Evolutionary conservation across 2,888 invertebrate genomes (phyloP).

Genomic region (Drosophila suboccidentalis): DNA sequence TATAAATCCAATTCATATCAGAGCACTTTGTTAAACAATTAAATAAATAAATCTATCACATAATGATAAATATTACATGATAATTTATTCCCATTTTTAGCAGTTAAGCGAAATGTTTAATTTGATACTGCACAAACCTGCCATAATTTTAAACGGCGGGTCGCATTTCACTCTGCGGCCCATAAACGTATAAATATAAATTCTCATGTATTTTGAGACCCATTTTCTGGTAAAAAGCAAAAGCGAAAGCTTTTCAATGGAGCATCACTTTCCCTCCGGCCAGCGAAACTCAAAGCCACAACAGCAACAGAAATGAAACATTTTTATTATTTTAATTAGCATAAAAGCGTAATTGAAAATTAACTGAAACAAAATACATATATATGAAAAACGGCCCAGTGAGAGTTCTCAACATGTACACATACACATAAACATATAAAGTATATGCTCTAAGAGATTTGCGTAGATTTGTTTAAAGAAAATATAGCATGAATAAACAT

Average conservation of each 20-base stretch:
- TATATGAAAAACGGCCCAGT: conserved; percentile 22
- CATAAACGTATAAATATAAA: conserved; percentile 19
- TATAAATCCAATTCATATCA: neutral
- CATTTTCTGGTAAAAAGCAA: conserved; percentile 32
- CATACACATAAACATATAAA: neutral
- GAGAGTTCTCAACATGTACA: neutral
- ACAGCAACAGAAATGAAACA: conserved; percentile 36
- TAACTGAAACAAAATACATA: conserved; percentile 59
- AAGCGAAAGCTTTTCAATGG: conserved; percentile 39
- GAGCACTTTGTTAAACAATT: neutral
- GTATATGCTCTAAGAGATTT: neutral
- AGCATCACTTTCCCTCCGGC: neutral
- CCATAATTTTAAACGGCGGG: conserved; percentile 24
- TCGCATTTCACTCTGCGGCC: conserved; percentile 7
- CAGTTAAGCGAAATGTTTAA: conserved; percentile 12
- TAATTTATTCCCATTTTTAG: conserved; percentile 1
- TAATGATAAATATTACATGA: conserved; percentile 6
- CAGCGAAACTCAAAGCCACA: conserved; percentile 28
- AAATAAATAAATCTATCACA: neutral
- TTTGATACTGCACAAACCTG: conserved; percentile 9
- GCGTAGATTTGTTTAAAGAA: neutral
- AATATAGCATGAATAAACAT: conserved; percentile 6
- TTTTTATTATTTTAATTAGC: conserved; percentile 74
- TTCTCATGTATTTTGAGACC: conserved; percentile 9
- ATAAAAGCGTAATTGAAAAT: conserved; percentile 78